Base-by-base conservation (phyloP, 2,888 invertebrate genomes). In the Tillus elongatus region DNA sequence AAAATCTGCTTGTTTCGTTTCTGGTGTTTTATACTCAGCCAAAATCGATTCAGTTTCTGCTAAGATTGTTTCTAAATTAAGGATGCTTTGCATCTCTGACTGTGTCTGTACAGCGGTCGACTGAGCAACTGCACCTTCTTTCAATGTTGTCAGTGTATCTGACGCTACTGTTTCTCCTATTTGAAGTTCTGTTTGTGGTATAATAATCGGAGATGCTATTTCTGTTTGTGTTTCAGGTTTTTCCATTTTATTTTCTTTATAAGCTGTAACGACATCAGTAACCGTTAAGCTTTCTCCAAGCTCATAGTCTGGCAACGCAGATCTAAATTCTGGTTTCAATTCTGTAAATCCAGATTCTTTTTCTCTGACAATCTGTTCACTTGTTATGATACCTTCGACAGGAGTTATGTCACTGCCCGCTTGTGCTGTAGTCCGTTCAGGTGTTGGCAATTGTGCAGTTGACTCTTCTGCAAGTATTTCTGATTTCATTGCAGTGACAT, bases 21-120 rank as follows among this genome's bases (percentile, higher is more conserved):
- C 66, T 10, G 68, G 57, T 40, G 67, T 50, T 3, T 69, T 54
- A 60, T 70, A 68, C 30, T 67, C 64, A 36, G 64, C 63, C 28
- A 69, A 48, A 39, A 68, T 54, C 32, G 56, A 62, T 68, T 81
- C 81, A 42, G 68, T 69, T 66, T 82, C 81, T 42, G 68, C 72
- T 14, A 56, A 56, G 43, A 71, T 63, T 10, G 72, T 68, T 51
- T 76, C 72, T 30, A 67, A 70, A 28, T 70, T 64, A 14, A 72
- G 54, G 15, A 79, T 42, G 52, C 75, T 71, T 54, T 73, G 72
- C 37, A 70, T 59, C 26, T 71, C 65, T 31, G 72, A 63, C 46
- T 73, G 73, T 39, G 69, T 68, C 15, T 72, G 38, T n/a, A 54
- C 61, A 2, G 79, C 79, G 33, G 60, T 66, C 42, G 63, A 67